Conservation (phyloP, 2,888 invertebrate species). For the Cecidostiba fungosa region DNA sequence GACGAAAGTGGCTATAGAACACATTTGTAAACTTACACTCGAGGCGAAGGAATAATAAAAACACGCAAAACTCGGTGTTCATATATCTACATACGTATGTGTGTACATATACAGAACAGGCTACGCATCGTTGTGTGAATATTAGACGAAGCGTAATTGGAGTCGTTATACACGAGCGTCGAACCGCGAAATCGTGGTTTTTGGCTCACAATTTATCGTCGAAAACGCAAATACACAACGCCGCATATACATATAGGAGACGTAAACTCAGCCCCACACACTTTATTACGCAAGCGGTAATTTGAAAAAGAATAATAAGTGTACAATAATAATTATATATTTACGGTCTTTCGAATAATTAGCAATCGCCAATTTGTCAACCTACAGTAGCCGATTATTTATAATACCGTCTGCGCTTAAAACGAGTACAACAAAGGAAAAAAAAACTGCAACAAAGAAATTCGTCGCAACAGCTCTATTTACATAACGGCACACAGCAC, state of each 20-base stretch:
- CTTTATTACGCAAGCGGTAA: neutral
- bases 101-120: neutral
- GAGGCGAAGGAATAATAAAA: neutral
- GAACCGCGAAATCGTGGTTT: neutral
- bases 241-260: neutral
- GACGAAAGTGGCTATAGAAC: neutral
- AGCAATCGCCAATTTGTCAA: neutral
- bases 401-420: too few relatives aligned
- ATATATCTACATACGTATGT: neutral
- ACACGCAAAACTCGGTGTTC: neutral
- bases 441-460: neutral
- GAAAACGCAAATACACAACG: neutral
- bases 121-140: neutral
- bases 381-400: too few relatives aligned
- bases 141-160: neutral
- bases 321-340: neutral
- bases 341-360: neutral
- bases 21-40: neutral
- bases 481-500: neutral
- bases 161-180: neutral
- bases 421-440: neutral
- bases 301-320: neutral
- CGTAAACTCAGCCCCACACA: neutral
- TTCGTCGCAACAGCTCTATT: neutral
- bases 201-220: neutral